Conservation (phyloP, 2,888 invertebrate genomes). For the Flabesymbios commensalis region DNA sequence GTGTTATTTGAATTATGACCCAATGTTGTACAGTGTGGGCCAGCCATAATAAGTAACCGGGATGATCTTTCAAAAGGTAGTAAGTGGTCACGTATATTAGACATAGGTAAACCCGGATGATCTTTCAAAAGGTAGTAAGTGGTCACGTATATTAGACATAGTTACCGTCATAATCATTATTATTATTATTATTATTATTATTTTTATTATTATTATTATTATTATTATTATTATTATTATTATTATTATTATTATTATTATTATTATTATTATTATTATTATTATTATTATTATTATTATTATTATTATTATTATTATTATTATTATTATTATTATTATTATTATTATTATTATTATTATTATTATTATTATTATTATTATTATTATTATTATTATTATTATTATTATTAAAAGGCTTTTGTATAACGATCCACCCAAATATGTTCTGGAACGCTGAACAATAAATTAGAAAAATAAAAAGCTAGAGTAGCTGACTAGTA, state of each 20-base stretch:
- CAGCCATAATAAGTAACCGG: too few relatives aligned
- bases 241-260: constrained; percentile 7
- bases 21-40: too few relatives aligned
- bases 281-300: constrained; percentile 6
- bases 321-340: constrained; percentile 10
- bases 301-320: constrained; percentile 5
- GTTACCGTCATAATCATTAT: constrained; percentile 9
- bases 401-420: neutral
- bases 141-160: too few relatives aligned
- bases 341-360: constrained; percentile 3
- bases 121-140: too few relatives aligned
- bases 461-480: too few relatives aligned
- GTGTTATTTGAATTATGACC: too few relatives aligned
- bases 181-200: constrained; percentile 10
- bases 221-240: constrained; percentile 12
- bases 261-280: constrained; percentile 11
- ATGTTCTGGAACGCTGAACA: too few relatives aligned
- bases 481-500: too few relatives aligned
- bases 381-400: constrained; percentile 3
- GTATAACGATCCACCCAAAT: too few relatives aligned
- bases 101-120: too few relatives aligned
- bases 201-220: constrained; percentile 9
- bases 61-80: too few relatives aligned
- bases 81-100: too few relatives aligned
- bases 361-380: constrained; percentile 3